Conservation (phyloP, 2,888 invertebrate species). For the Drosophila kokeensis region DNA sequence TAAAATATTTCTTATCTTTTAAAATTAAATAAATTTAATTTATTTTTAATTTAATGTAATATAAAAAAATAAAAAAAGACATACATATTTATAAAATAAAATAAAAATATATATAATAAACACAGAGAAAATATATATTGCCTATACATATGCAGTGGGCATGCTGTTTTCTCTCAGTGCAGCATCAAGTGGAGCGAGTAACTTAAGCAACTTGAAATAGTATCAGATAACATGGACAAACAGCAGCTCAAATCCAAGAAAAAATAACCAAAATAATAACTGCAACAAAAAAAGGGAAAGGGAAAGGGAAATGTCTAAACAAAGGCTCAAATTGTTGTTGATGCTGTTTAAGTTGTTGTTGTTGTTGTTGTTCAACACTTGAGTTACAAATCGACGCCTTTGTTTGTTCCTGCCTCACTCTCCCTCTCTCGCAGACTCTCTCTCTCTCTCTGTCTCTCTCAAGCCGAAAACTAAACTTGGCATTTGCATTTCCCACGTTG, state of each 20-base stretch:
- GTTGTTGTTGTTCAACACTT: conserved; percentile 26
- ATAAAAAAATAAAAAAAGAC: too few species aligned
- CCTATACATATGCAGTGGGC: not conserved
- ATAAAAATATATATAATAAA: not conserved
- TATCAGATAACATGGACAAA: conserved; percentile 53
- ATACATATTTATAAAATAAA: not conserved
- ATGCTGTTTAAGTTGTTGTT: not conserved
- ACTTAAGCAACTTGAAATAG: conserved; percentile 42
- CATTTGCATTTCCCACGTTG: conserved; percentile 79
- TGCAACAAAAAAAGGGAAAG: conserved; percentile 19
- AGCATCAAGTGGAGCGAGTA: conserved; percentile 3
- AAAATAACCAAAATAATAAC: conserved; percentile 38
- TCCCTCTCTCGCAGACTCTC: not conserved
- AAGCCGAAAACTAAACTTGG: conserved; percentile 31
- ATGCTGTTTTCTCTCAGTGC: not conserved
- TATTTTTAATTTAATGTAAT: too few species aligned
- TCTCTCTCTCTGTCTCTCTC: conserved; percentile 11
- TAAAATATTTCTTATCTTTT: not conserved
- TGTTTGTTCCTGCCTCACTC: conserved; percentile 63
- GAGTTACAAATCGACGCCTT: conserved; percentile 66
- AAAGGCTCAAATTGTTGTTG: conserved; percentile 42
- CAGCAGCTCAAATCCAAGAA: conserved; percentile 40
- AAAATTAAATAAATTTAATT: too few species aligned
- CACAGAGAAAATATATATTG: not conserved
- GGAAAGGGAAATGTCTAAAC: conserved; percentile 47